Conservation (phyloP, 2,797 vertebrate species). For the Anguilla megastoma region DNA sequence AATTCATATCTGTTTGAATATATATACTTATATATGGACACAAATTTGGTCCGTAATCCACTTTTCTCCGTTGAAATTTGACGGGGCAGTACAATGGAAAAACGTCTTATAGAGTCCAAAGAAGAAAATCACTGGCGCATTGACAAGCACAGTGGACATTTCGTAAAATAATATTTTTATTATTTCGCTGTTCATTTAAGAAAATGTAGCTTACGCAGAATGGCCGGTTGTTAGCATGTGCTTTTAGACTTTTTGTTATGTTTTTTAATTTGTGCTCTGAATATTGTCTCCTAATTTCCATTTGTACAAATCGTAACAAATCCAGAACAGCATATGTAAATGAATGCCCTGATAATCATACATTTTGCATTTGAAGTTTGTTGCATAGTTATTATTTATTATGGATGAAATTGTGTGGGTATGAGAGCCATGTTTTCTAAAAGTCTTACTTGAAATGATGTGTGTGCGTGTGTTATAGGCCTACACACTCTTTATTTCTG, state of each 20-base stretch:
- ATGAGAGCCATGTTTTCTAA: constrained; percentile 63
- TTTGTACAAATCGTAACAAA: background rate
- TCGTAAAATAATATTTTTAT: background rate
- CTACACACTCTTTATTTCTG: constrained; percentile 62
- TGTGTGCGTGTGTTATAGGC: constrained; percentile 64
- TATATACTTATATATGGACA: background rate
- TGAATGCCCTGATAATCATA: background rate
- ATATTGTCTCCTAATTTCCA: background rate
- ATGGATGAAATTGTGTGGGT: constrained; percentile 77
- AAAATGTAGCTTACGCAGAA: background rate
- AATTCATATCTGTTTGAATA: background rate
- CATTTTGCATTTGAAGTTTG: background rate
- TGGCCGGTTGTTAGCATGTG: background rate
- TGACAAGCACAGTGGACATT: background rate
- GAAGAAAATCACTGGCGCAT: background rate
- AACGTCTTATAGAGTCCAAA: background rate
- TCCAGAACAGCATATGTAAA: background rate
- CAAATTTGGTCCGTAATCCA: background rate
- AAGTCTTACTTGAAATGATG: constrained; percentile 62
- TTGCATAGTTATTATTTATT: constrained; percentile 49
- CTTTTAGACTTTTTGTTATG: background rate
- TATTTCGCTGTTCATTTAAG: background rate
- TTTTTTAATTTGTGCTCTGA: constrained; percentile 7
- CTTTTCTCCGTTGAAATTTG: background rate
- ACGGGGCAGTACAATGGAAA: background rate